Conservation (phyloP, 2,888 invertebrate species). For the Aphodius sticticus region DNA sequence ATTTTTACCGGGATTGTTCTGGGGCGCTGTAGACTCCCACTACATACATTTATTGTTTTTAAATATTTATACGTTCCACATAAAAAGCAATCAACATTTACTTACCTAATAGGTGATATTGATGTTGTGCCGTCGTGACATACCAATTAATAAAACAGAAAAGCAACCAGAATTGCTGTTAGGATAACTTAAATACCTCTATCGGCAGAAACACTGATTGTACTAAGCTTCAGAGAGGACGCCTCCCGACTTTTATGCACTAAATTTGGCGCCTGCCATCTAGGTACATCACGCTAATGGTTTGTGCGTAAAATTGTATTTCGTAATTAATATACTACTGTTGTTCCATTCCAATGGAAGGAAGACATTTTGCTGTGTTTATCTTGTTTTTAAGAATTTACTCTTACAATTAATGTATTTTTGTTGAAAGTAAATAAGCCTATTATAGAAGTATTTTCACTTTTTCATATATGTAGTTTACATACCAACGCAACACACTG, state of each 20-base stretch:
- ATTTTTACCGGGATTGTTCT: too few species aligned
- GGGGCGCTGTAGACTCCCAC: too few species aligned
- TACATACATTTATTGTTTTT: too few species aligned
- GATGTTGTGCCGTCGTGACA: not conserved
- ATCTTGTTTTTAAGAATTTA: too few species aligned
- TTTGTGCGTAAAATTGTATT: not conserved
- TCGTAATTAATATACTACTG: not conserved
- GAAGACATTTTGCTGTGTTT: too few species aligned
- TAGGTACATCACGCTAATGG: constrained; percentile 16
- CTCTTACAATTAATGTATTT: too few species aligned
- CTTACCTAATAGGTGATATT: not conserved
- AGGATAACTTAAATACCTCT: constrained; percentile 5
- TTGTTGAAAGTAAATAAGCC: not conserved
- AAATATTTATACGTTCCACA: too few species aligned
- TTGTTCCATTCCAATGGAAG: too few species aligned
- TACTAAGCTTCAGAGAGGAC: constrained; percentile 12
- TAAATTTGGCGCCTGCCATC: constrained; percentile 33
- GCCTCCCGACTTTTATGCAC: constrained; percentile 19
- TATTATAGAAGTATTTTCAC: not conserved
- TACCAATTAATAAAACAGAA: not conserved
- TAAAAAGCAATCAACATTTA: not conserved
- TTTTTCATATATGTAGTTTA: not conserved
- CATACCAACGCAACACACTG: too few species aligned
- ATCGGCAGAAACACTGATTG: constrained; percentile 24
- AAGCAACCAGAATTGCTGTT: constrained; percentile 18